Evolutionary conservation across 2,888 invertebrate genomes (phyloP), one percentile per base, ranked within the genome.

Genomic region (Lordiphosa andalusiaca): DNA sequence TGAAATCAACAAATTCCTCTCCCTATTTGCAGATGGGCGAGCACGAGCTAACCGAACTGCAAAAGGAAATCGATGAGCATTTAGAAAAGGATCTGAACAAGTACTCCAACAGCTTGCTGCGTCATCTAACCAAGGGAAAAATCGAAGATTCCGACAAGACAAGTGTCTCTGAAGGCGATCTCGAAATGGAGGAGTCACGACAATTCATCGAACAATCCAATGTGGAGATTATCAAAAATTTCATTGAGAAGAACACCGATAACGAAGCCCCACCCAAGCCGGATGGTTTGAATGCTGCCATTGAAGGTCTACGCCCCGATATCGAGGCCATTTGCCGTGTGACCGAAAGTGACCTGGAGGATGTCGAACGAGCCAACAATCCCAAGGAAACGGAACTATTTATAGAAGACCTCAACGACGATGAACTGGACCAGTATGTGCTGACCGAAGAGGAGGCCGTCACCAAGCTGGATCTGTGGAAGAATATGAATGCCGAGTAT

Each of bases 351-450:
- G 88, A 89, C 42, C 36, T 87, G 48, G 72, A 76, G 12, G 88
- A 88, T 58, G 90, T 91, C 35, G 91, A 92, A 47, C 78, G 71
- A 3, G 66, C 82, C n/a, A 67, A 82, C 67, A 56, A 62, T 50
- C 58, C 82, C 0, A 58, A 41, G 21, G 69, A 63, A 2, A 84
- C 84, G 5, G 86, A 86, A 21, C 89, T 96, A 12, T 91, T 93
- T 68, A 90, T 96, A 38, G 93, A 93, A 39, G 93, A 93, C 37
- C 92, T 97, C 47, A 96, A 98, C 82, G 99, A 99, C 83, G 94
- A 93, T 4, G 98, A 99, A 90, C 91, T 99, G 44, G 95, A 95
- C 85, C 93, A 93, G 10, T 95, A 98, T 80, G 95, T 98, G 62
- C 92, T 96, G 90, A 92, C 92, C 2, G 94, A 94, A 39, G 92